Base-by-base conservation (phyloP, 2,113 vertebrate genomes). In the Hipposideros armiger region DNA sequence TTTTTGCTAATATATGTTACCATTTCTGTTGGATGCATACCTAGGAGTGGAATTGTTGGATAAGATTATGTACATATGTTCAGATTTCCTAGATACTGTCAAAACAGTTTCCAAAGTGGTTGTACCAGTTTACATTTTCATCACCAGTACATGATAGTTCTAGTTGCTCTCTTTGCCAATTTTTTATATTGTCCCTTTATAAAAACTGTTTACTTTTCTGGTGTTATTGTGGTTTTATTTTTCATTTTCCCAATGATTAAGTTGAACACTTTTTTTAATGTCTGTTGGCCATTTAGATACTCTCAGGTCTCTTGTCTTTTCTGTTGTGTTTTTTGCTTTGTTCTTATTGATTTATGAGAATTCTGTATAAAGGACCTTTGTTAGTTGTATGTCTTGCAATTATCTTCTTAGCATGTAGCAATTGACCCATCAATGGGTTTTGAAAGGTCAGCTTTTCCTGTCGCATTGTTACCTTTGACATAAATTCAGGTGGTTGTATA, bases 171-270 rank as follows among this genome's bases (percentile, higher is more conserved):
- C 14, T 56, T 73, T 73, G 56, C 78, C 50, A 67, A 8, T 70
- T 91, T 62, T 87, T 64, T 1, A 42, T 85, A n/a, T 2, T 74
- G 32, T 86, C 11, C 47, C 26, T 42, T 85, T 42, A 60, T 16
- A 5, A 83, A 72, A 47, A 30, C 17, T 8, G 19, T 77, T 42
- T 45, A 72, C 50, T 62, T 91, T 90, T 69, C 22, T 95, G 40
- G 13, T 67, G n/a, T 64, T 94, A n/a, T 67, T 66, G 52, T 89
- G 28, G n/a, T 78, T 90, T 90, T 94, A 72, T 84, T 90, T 77
- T 92, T 17, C 66, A 77, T 87, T 90, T 95, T n/a, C n/a, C 42
- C 66, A 42, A 13, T 60, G 19, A 88, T 72, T 82, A 56, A 82
- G 40, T 72, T 72, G 47, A 93, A 87, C 4, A 58, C 52, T 45